These are phyloP conservation scores for Cryptosula pallasiana DNA, from an alignment of 2,888 invertebrate species.

Conservation along the genomic window DNA sequence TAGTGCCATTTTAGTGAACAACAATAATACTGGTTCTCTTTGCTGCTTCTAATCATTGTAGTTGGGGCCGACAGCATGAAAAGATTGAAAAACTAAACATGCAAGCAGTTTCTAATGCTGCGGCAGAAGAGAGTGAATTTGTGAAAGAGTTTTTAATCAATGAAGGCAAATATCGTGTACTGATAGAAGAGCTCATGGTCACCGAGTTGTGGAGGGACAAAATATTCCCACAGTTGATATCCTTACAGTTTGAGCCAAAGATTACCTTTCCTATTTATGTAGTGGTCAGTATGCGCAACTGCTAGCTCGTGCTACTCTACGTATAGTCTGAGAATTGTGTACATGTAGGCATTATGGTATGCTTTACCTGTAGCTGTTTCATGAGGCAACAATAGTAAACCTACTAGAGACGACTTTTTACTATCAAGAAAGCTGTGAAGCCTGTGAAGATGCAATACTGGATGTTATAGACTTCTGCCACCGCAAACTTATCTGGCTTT, in stretches of 20 bases:
- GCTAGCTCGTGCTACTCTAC: too few species aligned
- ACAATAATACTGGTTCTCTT: too few species aligned
- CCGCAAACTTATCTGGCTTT: conserved; percentile 58
- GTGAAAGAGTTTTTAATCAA: conserved; percentile 77
- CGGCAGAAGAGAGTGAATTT: conserved; percentile 71
- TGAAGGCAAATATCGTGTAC: conserved; percentile 67
- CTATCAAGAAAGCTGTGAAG: conserved; percentile 72
- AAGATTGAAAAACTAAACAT: conserved; percentile 78
- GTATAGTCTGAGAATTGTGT: too few species aligned
- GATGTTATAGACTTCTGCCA: conserved; percentile 80
- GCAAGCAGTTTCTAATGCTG: conserved; percentile 78
- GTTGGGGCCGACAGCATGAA: conserved; percentile 61
- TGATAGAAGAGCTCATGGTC: conserved; percentile 77
- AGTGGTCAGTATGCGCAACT: conserved; percentile 61
- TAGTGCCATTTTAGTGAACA: too few species aligned
- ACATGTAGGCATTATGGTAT: too few species aligned
- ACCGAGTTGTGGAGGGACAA: conserved; percentile 80
- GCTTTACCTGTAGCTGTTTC: conserved; percentile 59
- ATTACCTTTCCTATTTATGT: conserved; percentile 59
- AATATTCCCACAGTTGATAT: conserved; percentile 71
- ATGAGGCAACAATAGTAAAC: conserved; percentile 74
- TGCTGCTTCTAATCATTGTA: conserved; percentile 27
- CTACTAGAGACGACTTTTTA: conserved; percentile 76
- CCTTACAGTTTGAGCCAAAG: conserved; percentile 52
- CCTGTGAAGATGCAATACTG: conserved; percentile 68